Evolutionary conservation across 1,140 invertebrate species (phyloP), one percentile per base, ranked within the genome.

Genomic region (Bathynomus jamesi): DNA sequence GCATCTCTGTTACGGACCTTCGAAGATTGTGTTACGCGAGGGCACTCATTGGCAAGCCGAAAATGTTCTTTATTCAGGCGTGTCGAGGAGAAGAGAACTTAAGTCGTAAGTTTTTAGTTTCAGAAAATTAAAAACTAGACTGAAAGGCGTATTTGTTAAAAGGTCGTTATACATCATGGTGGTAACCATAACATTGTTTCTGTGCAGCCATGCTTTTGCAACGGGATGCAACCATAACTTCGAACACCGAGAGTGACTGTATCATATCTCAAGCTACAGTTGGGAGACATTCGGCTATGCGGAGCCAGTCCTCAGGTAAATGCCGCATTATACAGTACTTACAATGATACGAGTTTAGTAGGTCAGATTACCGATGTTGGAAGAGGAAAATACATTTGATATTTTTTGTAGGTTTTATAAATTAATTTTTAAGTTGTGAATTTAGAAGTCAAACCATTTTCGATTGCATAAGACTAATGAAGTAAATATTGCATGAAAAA

Each of bases 1-100:
- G 69, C 27, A 63, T 76, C 11, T 53, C 53, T 28, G 66, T 73
- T 13, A 67, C 69, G 11, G 69, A 71, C 24, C 61, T 76, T 31
- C 65, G 75, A 13, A 71, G 69, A 29, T 61, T 71, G 11, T 73
- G 75, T 46, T 76, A 67, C 61, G 68, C 65, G 30, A 60, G 40
- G 29, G 72, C 65, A 21, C 72, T 76, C 4, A 29, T 71, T 17
- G 70, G 72, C 31, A 76, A 76, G 28, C 75, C 75, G 3, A 65
- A 71, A 31, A 67, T 76, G 11, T 76, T 67, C 71, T 76, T 76
- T 29, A 32, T 76, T n/a, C 75, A 76, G 66, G 75, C 75, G 28
- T 76, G 75, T 30, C 61, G 75, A 10, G 75, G 75, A 21, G 69
- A 76, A 64, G 46, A 69, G 28, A 46, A 61, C 17, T 24, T 71